Percentiles rank a stretch among this genome's conserved stretches.
These are phyloP conservation scores for Aricia artaxerxes DNA, from an alignment of 2,888 invertebrate species.

Conservation along the genomic window DNA sequence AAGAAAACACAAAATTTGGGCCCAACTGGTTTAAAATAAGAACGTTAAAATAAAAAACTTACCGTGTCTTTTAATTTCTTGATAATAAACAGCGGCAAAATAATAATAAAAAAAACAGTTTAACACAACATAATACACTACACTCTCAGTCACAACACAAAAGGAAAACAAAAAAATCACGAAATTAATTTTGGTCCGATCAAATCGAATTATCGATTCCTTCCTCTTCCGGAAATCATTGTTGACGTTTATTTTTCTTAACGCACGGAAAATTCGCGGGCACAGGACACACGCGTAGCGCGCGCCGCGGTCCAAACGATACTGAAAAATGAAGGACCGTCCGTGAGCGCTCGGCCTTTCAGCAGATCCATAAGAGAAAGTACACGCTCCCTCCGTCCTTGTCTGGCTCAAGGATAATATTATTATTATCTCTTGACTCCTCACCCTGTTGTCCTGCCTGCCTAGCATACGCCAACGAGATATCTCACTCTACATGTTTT, in stretches of 20 bases:
- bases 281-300: constrained; percentile 40
- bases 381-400: constrained; percentile 55
- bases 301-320: constrained; percentile 38
- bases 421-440: constrained; percentile 43
- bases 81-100: neutral
- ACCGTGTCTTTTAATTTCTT: neutral
- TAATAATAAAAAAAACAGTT: constrained; percentile 18
- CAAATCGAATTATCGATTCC: constrained; percentile 13
- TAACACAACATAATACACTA: constrained; percentile 20
- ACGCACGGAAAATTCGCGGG: constrained; percentile 48
- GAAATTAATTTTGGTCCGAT: neutral
- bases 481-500: too few species aligned
- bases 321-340: constrained; percentile 48
- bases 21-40: neutral
- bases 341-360: constrained; percentile 53
- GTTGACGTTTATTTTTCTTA: constrained; percentile 30
- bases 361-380: constrained; percentile 75
- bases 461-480: too few species aligned
- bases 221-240: constrained; percentile 25
- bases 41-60: neutral
- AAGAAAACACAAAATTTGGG: neutral
- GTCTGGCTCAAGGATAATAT: constrained; percentile 43
- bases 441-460: constrained; percentile 52
- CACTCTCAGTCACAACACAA: constrained; percentile 13
- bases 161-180: constrained; percentile 4